Conservation (phyloP, 2,888 invertebrate genomes). For the Euphydryas editha region DNA sequence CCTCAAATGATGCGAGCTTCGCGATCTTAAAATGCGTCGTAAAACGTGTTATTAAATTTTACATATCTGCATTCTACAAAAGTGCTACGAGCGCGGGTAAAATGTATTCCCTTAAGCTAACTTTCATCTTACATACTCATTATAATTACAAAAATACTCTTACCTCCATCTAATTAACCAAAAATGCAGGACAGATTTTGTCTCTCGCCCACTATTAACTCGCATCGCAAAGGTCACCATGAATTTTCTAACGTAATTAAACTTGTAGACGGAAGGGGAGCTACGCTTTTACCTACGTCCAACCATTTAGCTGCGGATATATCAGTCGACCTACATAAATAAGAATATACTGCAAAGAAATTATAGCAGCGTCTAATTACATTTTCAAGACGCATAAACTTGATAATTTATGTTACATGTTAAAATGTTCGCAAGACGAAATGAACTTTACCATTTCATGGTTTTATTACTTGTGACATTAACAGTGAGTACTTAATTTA, state of each 20-base stretch:
- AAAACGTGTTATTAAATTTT: no score
- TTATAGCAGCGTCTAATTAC: conserved; percentile 25
- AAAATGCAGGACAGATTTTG: conserved; percentile 4
- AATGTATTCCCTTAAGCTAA: no score
- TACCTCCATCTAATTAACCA: background rate
- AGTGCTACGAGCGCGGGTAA: no score
- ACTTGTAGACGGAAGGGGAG: conserved; percentile 29
- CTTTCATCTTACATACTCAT: background rate
- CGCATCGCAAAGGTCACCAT: conserved; percentile 32
- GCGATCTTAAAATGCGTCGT: no score
- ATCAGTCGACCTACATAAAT: conserved; percentile 29
- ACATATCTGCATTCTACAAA: no score
- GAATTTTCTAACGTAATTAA: conserved; percentile 39
- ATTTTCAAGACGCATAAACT: conserved; percentile 13
- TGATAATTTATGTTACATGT: background rate
- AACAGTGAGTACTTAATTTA: background rate
- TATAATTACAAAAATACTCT: background rate
- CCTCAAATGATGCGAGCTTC: no score
- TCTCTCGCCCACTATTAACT: conserved; percentile 11
- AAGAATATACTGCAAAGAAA: conserved; percentile 30
- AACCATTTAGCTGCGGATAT: conserved; percentile 27
- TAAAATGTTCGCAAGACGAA: background rate
- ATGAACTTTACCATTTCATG: background rate
- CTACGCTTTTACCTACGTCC: conserved; percentile 11
- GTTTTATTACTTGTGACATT: background rate